Conservation (phyloP, 2,797 vertebrate species). For the Echiichthys vipera region DNA sequence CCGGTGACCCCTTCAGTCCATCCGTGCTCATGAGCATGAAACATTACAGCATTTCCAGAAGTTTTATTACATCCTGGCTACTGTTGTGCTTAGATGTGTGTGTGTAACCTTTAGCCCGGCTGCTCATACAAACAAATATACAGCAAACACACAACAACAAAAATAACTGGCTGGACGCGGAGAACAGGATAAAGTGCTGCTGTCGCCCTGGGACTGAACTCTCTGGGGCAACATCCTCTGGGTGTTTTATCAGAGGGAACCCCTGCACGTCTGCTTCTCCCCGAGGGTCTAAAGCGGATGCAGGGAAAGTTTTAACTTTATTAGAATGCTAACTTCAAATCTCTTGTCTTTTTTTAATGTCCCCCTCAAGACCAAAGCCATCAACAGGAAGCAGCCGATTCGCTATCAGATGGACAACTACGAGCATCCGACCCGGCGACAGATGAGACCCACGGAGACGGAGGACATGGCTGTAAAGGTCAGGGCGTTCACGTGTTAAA, state of each 20-base stretch:
- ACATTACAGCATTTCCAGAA: too few relatives aligned
- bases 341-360: conserved; percentile 6
- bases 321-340: conserved; percentile 37
- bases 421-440: conserved; percentile 88
- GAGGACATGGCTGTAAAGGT: conserved; percentile 97
- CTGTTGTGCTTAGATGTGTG: too few relatives aligned
- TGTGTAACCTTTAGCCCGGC: too few relatives aligned
- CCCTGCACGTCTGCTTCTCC: conserved; percentile 12
- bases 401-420: conserved; percentile 93
- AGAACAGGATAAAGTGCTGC: neutral
- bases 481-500: conserved; percentile 54
- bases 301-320: conserved; percentile 28
- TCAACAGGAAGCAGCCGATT: conserved; percentile 95
- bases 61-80: too few relatives aligned
- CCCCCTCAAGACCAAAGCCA: conserved; percentile 88
- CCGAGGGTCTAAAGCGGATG: conserved; percentile 39
- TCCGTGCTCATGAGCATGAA: too few relatives aligned
- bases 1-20: too few relatives aligned
- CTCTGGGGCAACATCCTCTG: neutral
- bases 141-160: neutral
- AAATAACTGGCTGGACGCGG: neutral
- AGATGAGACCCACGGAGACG: conserved; percentile 85
- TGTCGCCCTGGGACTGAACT: neutral
- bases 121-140: neutral
- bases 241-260: neutral